These are phyloP conservation scores for Lobophora halterata DNA, from an alignment of 2,888 invertebrate genomes.

Conservation along the genomic window DNA sequence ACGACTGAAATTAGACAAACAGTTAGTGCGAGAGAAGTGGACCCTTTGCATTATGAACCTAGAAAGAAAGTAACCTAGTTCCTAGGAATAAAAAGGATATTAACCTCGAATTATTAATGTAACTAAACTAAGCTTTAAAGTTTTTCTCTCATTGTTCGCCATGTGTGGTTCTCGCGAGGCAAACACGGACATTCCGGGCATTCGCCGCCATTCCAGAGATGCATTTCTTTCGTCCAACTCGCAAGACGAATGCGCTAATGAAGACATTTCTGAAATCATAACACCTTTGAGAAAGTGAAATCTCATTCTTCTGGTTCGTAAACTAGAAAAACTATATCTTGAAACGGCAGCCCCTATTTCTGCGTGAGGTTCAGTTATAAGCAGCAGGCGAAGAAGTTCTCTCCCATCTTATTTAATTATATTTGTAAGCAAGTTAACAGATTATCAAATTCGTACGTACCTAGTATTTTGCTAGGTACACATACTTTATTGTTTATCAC, in stretches of 20 bases:
- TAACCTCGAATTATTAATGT: conserved; percentile 7
- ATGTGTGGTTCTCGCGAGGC: neutral
- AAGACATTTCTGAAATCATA: conserved; percentile 57
- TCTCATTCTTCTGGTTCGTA: conserved; percentile 39
- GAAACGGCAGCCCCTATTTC: neutral
- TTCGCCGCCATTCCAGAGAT: conserved; percentile 37
- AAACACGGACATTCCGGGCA: conserved; percentile 9
- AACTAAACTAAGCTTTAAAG: neutral
- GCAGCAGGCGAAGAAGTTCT: no score
- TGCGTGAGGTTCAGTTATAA: no score
- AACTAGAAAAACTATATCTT: conserved; percentile 3
- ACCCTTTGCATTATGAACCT: no score
- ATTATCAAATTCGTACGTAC: no score
- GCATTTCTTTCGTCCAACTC: conserved; percentile 38
- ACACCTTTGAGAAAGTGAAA: conserved; percentile 41
- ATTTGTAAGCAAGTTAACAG: no score
- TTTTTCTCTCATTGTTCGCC: neutral
- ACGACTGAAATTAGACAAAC: no score
- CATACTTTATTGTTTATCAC: no score
- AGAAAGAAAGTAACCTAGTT: no score
- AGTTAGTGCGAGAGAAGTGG: no score
- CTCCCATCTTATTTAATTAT: no score
- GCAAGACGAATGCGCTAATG: conserved; percentile 46
- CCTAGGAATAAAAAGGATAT: neutral
- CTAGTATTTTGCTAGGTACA: no score